Evolutionary conservation across 1,140 invertebrate genomes (phyloP).

Genomic region (Latrodectus geometricus): DNA sequence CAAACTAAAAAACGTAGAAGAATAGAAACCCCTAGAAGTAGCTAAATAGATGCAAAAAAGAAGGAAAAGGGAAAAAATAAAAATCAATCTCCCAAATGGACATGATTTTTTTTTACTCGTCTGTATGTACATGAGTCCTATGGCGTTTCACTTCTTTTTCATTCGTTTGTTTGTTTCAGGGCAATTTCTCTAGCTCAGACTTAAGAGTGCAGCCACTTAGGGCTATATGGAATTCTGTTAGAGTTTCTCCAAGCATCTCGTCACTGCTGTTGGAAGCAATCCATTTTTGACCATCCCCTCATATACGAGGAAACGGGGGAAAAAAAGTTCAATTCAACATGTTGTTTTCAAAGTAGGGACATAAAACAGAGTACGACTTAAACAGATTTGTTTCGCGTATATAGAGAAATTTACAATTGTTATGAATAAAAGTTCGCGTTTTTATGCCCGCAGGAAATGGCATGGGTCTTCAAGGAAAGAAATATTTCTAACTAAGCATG

Average conservation of each 20-base stretch:
- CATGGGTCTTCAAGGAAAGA: not conserved
- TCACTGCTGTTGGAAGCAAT: not conserved
- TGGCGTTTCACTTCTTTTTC: not conserved
- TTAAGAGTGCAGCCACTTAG: constrained; percentile 47
- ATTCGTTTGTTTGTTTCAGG: constrained; percentile 18
- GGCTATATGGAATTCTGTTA: not conserved
- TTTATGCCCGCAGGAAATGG: no score
- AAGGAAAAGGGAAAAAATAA: not conserved
- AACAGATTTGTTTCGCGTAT: constrained; percentile 33
- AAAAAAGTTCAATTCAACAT: constrained; percentile 38
- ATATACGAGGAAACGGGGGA: not conserved
- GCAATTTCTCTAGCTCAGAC: constrained; percentile 44
- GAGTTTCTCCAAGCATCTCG: not conserved
- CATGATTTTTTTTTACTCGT: constrained; percentile 6
- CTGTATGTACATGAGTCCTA: no score
- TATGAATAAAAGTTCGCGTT: not conserved
- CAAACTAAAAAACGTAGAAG: not conserved
- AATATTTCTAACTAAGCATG: not conserved
- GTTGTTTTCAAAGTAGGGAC: constrained; percentile 19
- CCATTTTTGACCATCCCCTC: constrained; percentile 39
- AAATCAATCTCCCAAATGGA: constrained; percentile 60
- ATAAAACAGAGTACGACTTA: constrained; percentile 34
- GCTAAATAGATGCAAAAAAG: constrained; percentile 56
- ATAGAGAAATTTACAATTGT: constrained; percentile 38
- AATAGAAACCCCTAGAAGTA: constrained; percentile 10